phyloP scores from a whole-genome alignment of 2,888 invertebrate species.

The Helobdella robusta region DNA sequence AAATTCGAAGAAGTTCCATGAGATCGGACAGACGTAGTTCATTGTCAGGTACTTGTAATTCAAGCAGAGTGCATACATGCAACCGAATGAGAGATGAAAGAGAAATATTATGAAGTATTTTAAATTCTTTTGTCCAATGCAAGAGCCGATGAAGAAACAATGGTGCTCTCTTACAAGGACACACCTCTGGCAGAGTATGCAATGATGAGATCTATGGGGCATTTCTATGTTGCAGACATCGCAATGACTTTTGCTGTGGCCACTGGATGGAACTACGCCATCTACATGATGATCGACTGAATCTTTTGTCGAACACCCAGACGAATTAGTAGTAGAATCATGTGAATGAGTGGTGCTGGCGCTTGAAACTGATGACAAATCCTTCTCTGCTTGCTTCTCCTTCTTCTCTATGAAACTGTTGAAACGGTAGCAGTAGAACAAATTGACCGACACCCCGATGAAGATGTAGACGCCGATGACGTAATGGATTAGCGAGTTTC shows the following conservation, averaged over 20 bases:
- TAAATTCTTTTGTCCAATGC: conserved; percentile 42
- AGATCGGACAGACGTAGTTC: conserved; percentile 11
- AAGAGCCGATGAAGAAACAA: conserved; percentile 43
- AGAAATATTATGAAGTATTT: conserved; percentile 41
- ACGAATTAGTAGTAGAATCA: too few species aligned
- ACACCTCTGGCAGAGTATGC: conserved; percentile 41
- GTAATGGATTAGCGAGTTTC: background rate
- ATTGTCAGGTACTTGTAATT: conserved; percentile 5
- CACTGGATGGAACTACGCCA: too few species aligned
- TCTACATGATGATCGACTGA: too few species aligned
- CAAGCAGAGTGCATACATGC: conserved; percentile 12
- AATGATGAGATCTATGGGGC: conserved; percentile 45
- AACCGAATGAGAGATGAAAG: conserved; percentile 29
- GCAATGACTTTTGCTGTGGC: conserved; percentile 39
- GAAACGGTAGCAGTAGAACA: background rate
- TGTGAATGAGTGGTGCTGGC: too few species aligned
- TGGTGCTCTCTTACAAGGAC: conserved; percentile 43
- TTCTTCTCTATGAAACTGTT: conserved; percentile 5
- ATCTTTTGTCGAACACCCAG: too few species aligned
- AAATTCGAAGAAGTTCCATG: conserved; percentile 16
- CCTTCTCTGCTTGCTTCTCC: background rate
- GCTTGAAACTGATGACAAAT: too few species aligned
- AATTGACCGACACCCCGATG: conserved; percentile 9
- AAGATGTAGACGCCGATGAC: background rate
- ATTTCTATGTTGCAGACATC: conserved; percentile 38